Evolutionary conservation across 2,888 invertebrate genomes (phyloP), one percentile per base, ranked within the genome.

Genomic region (Meganola albula): DNA sequence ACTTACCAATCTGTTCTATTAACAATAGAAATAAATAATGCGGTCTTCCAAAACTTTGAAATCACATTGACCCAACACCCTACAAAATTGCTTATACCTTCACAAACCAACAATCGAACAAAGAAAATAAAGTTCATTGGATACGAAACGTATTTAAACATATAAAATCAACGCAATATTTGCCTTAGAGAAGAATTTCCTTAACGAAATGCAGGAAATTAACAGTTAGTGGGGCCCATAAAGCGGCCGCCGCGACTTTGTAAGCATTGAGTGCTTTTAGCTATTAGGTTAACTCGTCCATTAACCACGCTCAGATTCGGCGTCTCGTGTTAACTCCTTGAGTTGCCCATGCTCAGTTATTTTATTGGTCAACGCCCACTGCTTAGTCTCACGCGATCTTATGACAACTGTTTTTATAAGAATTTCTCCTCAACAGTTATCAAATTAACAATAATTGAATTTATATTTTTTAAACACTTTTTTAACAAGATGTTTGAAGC

Each of bases 221-320:
- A 83, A 76, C 83, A 72, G 82, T 76, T 78, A 78, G 77, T 75
- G 71, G 71, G n/a, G 52, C 54, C 65, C 73, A 76, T 82, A 82
- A 79, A 79, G 71, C 64, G 74, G 66, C 71, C 74, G 68, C 58
- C 63, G 74, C 68, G 77, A 82, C 75, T 82, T 78, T 76, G 79
- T 79, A 76, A 74, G 82, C 84, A 82, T 82, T 79, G 82, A 84
- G 82, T 80, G 84, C 79, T 84, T 84, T 84, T 63, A 62, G 80
- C 84, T 83, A 82, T 84, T 82, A 84, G 70, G 75, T 78, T 80
- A 82, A 79, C 76, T 79, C 68, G 69, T 63, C 77, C 79, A 82
- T 84, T 82, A 77, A 76, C 63, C 71, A 65, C 58, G 66, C 66
- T 69, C 51, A 64, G 71, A 74, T 75, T 74, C 64, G 60, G 57